Conservation (phyloP, 30 jellyfish, hydroid and myxozoan genomes). For the Aurelia aurita region DNA sequence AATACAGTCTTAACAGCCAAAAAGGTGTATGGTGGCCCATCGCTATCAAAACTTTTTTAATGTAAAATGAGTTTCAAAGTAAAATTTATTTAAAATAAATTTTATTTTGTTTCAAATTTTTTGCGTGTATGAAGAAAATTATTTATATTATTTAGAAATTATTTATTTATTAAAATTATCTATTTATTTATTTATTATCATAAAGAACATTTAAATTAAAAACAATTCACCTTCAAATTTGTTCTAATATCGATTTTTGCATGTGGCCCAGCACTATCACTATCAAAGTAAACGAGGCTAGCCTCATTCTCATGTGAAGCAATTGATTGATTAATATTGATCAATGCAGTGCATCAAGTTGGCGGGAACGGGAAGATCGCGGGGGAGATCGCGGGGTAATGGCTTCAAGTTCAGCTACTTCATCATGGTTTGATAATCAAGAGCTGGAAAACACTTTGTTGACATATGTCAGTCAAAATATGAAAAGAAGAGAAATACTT, state of each 20-base stretch:
- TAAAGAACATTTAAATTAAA: not conserved
- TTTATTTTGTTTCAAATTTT: not conserved
- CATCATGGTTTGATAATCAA: slow-evolving; percentile 23
- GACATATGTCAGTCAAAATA: slow-evolving; percentile 55
- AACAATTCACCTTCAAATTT: not conserved
- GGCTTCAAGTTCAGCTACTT: not conserved
- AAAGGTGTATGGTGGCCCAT: slow-evolving; percentile 62
- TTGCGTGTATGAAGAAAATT: not conserved
- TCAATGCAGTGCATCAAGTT: too few species aligned
- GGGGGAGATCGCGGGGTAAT: too few species aligned
- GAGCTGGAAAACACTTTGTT: slow-evolving; percentile 42
- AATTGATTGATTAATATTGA: too few species aligned
- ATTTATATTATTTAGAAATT: not conserved
- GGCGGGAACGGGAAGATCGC: too few species aligned
- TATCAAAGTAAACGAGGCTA: slow-evolving; percentile 36
- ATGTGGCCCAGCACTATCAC: slow-evolving; percentile 53
- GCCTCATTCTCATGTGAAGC: slow-evolving; percentile 28
- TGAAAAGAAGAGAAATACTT: slow-evolving; percentile 50
- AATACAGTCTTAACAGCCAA: too few species aligned
- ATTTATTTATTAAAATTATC: not conserved
- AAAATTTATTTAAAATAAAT: not conserved
- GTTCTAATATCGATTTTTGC: not conserved
- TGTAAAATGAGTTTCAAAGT: not conserved
- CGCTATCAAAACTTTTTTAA: slow-evolving; percentile 34
- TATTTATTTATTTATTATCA: too few species aligned